phyloP scores from a whole-genome alignment of 35 echinoderm and acorn worm genomes.

The Strongylocentrotus purpuratus region DNA sequence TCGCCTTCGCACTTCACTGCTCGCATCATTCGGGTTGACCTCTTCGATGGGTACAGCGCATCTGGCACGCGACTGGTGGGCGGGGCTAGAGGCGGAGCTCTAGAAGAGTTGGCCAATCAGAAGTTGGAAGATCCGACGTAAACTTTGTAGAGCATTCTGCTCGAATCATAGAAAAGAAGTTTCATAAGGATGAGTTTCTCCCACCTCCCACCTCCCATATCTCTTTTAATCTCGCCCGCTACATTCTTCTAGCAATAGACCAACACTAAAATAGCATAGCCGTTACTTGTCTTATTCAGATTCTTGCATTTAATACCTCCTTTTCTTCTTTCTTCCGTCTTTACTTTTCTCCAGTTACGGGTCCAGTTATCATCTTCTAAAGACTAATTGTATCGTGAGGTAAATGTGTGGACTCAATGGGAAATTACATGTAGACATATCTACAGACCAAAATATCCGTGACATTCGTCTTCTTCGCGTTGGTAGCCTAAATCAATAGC shows the following conservation, averaged over 20 bases:
- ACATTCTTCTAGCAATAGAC: neutral
- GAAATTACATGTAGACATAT: no score
- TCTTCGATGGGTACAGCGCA: constrained; percentile 11
- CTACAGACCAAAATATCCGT: no score
- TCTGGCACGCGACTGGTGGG: constrained; percentile 36
- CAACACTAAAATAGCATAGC: neutral
- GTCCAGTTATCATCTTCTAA: neutral
- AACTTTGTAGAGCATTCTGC: neutral
- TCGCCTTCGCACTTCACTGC: constrained; percentile 39
- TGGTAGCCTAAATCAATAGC: no score
- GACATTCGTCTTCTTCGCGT: no score
- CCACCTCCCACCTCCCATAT: neutral
- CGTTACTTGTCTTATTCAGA: neutral
- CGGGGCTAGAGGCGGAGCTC: neutral
- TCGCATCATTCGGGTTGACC: neutral
- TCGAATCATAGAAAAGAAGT: neutral
- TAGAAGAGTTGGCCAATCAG: constrained; percentile 22
- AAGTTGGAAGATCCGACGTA: neutral
- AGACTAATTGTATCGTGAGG: neutral
- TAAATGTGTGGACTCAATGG: no score
- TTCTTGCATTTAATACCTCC: neutral
- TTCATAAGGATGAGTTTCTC: neutral
- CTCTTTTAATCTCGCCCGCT: neutral
- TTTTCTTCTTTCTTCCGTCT: no score
- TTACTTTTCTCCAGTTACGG: neutral